These are phyloP conservation scores for Nemurella pictetii DNA, from an alignment of 2,888 invertebrate genomes.

Conservation along the genomic window DNA sequence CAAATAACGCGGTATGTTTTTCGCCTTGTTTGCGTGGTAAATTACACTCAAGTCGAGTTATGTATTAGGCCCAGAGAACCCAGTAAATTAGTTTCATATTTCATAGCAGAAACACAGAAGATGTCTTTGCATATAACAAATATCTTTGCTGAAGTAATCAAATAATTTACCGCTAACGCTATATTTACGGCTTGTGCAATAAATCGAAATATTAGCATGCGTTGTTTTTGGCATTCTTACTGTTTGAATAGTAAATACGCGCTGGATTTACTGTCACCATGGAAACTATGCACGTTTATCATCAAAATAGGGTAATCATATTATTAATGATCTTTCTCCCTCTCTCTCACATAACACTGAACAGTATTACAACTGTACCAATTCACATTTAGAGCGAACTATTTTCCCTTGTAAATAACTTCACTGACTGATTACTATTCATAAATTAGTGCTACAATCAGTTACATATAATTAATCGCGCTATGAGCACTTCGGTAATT, in stretches of 20 bases:
- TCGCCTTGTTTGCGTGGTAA: not conserved
- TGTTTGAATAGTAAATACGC: too few species aligned
- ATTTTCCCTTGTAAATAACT: not conserved
- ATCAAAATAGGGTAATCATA: too few species aligned
- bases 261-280: too few species aligned
- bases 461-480: conserved; percentile 19
- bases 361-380: too few species aligned
- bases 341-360: too few species aligned
- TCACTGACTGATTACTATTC: not conserved
- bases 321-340: too few species aligned
- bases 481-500: not conserved
- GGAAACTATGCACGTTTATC: too few species aligned
- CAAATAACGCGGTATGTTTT: not conserved
- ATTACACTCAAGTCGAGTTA: not conserved
- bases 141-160: not conserved
- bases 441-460: conserved; percentile 18
- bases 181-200: too few species aligned
- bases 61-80: not conserved
- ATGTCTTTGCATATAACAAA: not conserved
- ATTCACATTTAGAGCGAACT: not conserved
- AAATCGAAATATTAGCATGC: too few species aligned
- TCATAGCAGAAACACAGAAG: not conserved
- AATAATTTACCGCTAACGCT: not conserved
- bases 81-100: not conserved
- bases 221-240: too few species aligned